phyloP scores from a whole-genome alignment of 2,888 invertebrate species.

The Tanypteryx hageni region DNA sequence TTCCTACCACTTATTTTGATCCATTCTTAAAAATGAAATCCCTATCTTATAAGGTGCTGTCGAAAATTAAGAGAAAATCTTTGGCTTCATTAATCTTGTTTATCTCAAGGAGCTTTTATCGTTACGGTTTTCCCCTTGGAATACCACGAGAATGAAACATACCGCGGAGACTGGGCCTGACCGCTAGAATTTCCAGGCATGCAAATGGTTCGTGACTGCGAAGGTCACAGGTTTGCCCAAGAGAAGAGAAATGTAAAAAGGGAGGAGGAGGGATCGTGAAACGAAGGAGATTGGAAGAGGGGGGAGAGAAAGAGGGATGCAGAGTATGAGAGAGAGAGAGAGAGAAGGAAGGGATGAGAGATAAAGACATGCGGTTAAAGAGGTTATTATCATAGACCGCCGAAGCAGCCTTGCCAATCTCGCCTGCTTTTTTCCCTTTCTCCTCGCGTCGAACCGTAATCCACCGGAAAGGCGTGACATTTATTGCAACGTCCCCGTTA shows the following conservation, averaged over 20 bases:
- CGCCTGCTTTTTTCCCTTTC: too few relatives aligned
- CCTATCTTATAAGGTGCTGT: not conserved
- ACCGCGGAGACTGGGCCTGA: not conserved
- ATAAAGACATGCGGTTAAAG: too few relatives aligned
- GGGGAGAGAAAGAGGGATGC: too few relatives aligned
- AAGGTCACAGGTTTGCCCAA: not conserved
- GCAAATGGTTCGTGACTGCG: not conserved
- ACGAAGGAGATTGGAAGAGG: too few relatives aligned
- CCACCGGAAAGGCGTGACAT: not conserved
- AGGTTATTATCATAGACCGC: too few relatives aligned
- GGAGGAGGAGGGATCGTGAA: not conserved
- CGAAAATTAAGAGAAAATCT: not conserved
- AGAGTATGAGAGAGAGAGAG: too few relatives aligned
- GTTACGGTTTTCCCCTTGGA: not conserved
- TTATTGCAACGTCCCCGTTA: not conserved
- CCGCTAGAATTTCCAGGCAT: not conserved
- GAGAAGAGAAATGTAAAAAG: not conserved
- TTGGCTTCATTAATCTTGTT: not conserved
- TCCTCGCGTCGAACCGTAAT: not conserved
- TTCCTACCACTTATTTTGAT: too few relatives aligned
- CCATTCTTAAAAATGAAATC: too few relatives aligned
- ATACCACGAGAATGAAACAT: not conserved
- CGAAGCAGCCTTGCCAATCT: too few relatives aligned
- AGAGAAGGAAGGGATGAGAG: too few relatives aligned
- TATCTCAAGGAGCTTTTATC: not conserved